Percentiles rank a stretch among this genome's conserved stretches.
These are phyloP conservation scores for Eupithecia insigniata DNA, from an alignment of 2,888 invertebrate genomes.

Conservation along the genomic window DNA sequence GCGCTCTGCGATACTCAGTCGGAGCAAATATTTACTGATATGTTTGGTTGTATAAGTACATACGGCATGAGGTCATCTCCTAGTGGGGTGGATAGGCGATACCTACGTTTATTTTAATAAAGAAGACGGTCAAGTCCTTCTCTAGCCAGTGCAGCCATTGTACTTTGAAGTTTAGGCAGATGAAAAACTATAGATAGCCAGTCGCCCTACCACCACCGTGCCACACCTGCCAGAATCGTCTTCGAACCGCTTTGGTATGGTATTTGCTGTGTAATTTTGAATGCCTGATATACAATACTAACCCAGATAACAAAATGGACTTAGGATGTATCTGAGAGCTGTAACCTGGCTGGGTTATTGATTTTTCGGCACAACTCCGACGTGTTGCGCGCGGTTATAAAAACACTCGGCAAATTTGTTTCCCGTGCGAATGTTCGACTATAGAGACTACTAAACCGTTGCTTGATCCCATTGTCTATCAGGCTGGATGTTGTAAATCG, in stretches of 20 bases:
- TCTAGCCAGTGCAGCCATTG: background rate
- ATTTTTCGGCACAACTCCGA: background rate
- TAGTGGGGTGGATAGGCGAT: background rate
- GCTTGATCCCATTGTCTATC: conserved; percentile 30
- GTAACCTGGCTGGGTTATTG: background rate
- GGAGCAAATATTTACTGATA: background rate
- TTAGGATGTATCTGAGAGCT: background rate
- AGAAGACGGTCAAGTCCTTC: background rate
- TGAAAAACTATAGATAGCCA: background rate
- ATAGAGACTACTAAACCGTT: conserved; percentile 14
- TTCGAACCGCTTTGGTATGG: background rate
- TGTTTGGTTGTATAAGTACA: background rate
- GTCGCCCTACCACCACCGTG: too few relatives aligned
- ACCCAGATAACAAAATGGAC: background rate
- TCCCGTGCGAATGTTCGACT: conserved; percentile 7
- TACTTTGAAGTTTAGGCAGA: background rate
- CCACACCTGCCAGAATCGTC: too few relatives aligned
- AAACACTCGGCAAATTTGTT: background rate
- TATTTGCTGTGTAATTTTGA: background rate
- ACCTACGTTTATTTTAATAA: background rate
- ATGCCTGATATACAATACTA: background rate
- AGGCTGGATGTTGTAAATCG: conserved; percentile 33
- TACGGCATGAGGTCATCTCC: background rate
- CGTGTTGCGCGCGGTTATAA: background rate
- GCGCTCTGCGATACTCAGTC: background rate